phyloP scores from a whole-genome alignment of 2,113 vertebrate genomes.

The Sinocyclocheilus maitianheensis region DNA sequence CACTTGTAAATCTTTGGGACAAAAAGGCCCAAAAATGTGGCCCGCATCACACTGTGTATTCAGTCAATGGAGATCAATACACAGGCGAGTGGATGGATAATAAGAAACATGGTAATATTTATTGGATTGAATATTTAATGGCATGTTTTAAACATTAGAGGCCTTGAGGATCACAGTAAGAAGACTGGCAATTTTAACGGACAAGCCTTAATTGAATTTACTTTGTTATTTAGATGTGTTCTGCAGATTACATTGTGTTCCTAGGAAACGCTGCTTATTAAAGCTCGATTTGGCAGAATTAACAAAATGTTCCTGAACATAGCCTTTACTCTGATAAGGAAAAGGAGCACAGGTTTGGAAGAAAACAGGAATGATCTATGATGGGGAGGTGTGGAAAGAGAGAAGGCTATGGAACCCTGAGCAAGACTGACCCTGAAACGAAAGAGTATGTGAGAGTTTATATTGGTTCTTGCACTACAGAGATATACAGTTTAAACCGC shows the following conservation, averaged over 20 bases:
- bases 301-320: not conserved
- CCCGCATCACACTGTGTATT: slow-evolving; percentile 74
- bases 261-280: not conserved
- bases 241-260: not conserved
- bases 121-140: not conserved
- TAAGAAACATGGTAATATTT: slow-evolving; percentile 82
- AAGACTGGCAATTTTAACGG: not conserved
- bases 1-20: slow-evolving; percentile 76
- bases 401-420: slow-evolving; percentile 85
- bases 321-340: slow-evolving; percentile 70
- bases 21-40: slow-evolving; percentile 81
- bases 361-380: slow-evolving; percentile 76
- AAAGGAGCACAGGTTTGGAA: slow-evolving; percentile 87
- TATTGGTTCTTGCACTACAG: slow-evolving; percentile 76
- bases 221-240: slow-evolving; percentile 23
- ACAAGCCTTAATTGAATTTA: not conserved
- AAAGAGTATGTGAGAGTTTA: slow-evolving; percentile 79
- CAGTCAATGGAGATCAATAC: slow-evolving; percentile 80
- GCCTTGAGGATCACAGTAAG: not conserved
- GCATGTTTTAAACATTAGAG: slow-evolving; percentile 8
- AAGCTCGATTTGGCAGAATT: not conserved
- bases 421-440: slow-evolving; percentile 68
- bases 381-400: slow-evolving; percentile 84
- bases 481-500: not conserved
- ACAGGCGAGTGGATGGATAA: slow-evolving; percentile 88